Evolutionary conservation across 2,797 vertebrate species (phyloP).

Genomic region (Centroberyx gerrardi): DNA sequence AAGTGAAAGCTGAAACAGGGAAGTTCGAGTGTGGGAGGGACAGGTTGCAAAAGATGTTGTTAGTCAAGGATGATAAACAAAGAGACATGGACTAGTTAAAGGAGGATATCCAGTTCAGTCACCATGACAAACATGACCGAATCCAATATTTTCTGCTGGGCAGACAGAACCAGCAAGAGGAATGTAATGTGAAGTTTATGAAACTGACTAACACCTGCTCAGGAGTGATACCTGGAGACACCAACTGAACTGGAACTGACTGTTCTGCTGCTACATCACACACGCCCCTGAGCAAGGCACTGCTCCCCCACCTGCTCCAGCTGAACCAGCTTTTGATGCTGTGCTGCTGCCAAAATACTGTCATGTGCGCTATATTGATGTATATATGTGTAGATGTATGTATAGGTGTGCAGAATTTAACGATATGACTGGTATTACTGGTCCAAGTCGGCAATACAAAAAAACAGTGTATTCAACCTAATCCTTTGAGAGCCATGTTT

Average conservation of each 20-base stretch:
- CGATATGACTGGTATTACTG: background rate
- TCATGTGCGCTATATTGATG: background rate
- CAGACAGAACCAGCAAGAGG: constrained; percentile 2
- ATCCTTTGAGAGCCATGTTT: background rate
- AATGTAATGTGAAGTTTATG: constrained; percentile 17
- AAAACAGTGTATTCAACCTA: background rate
- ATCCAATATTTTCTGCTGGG: constrained; percentile 40
- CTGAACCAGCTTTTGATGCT: background rate
- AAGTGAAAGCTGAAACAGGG: constrained; percentile 13
- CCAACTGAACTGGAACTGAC: constrained; percentile 6
- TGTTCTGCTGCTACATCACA: background rate
- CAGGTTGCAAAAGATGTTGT: background rate
- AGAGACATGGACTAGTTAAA: constrained; percentile 17
- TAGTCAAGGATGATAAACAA: constrained; percentile 24
- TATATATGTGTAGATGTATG: too few relatives aligned
- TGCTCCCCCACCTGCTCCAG: background rate
- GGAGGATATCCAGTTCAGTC: constrained; percentile 50
- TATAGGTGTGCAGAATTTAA: background rate
- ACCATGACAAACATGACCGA: constrained; percentile 62
- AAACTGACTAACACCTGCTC: constrained; percentile 31
- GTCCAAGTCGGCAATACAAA: background rate
- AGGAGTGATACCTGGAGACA: constrained; percentile 23
- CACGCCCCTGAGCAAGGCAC: constrained; percentile 17
- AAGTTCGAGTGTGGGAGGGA: background rate
- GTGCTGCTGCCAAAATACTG: background rate